Evolutionary conservation across 2,888 invertebrate species (phyloP).

Genomic region (Epistrophella euchroma): DNA sequence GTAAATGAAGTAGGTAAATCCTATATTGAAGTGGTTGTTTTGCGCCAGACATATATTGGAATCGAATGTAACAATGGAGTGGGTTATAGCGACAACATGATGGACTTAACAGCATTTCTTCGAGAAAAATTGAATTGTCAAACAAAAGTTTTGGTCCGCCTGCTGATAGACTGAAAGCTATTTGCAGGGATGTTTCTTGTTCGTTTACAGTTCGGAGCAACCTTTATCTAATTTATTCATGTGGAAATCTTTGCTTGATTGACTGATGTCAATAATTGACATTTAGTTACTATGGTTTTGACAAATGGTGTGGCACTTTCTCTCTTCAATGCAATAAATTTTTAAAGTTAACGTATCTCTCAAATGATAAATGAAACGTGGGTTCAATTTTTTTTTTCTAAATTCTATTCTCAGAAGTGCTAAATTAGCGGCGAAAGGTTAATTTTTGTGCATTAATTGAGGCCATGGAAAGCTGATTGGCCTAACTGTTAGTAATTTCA

Average conservation of each 20-base stretch:
- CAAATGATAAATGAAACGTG: no score
- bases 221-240: constrained; percentile 15
- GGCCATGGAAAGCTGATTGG: no score
- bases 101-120: constrained; percentile 39
- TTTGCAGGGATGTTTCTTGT: constrained; percentile 27
- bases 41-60: constrained; percentile 7
- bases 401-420: no score
- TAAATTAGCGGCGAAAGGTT: no score
- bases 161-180: constrained; percentile 5
- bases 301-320: background rate
- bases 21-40: constrained; percentile 48
- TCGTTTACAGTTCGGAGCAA: background rate
- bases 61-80: no score
- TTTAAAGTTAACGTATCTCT: background rate
- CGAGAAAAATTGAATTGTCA: constrained; percentile 11
- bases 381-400: no score
- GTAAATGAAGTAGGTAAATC: constrained; percentile 60
- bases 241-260: constrained; percentile 48
- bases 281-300: background rate
- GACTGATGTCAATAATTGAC: constrained; percentile 61
- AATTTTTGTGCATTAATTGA: no score
- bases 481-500: no score
- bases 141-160: background rate
- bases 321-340: background rate
- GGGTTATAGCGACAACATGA: constrained; percentile 30